Conservation (phyloP, 2,888 invertebrate genomes). For the Drosophila lacicola region DNA sequence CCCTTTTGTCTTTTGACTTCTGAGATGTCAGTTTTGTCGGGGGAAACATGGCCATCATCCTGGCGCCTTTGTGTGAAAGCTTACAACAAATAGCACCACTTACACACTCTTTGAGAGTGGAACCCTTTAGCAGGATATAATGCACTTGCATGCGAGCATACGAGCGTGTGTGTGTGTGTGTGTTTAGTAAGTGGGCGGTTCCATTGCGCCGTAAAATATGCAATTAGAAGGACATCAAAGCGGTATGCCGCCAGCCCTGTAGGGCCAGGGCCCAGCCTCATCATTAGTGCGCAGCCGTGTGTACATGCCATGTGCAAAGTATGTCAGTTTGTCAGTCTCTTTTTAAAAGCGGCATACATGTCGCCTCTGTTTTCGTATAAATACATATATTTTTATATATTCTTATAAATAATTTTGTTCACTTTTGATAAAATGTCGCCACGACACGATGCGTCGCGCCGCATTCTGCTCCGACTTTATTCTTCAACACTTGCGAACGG, state of each 20-base stretch:
- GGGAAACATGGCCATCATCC: conserved; percentile 34
- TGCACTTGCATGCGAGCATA: conserved; percentile 34
- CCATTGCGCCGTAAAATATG: conserved; percentile 77
- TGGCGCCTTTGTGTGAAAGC: conserved; percentile 44
- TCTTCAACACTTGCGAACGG: conserved; percentile 55
- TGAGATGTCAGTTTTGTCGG: conserved; percentile 41
- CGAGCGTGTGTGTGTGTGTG: conserved; percentile 9
- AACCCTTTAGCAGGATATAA: conserved; percentile 61
- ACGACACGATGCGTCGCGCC: background rate
- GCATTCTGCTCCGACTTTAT: conserved; percentile 24
- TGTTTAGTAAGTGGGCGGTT: conserved; percentile 47
- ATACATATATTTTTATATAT: conserved; percentile 50
- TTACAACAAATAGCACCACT: conserved; percentile 71
- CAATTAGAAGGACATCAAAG: conserved; percentile 80
- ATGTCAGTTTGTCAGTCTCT: conserved; percentile 36
- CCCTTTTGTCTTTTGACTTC: conserved; percentile 67
- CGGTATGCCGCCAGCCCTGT: conserved; percentile 43
- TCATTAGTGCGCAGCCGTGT: conserved; percentile 52
- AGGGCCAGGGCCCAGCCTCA: conserved; percentile 41
- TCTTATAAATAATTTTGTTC: conserved; percentile 41
- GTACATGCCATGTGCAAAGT: conserved; percentile 22
- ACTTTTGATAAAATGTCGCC: conserved; percentile 58
- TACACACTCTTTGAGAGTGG: conserved; percentile 57
- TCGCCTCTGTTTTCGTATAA: conserved; percentile 44
- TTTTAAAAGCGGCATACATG: conserved; percentile 31